These are phyloP conservation scores for Sinonovacula constricta DNA, from an alignment of 1,140 invertebrate genomes.

Conservation along the genomic window DNA sequence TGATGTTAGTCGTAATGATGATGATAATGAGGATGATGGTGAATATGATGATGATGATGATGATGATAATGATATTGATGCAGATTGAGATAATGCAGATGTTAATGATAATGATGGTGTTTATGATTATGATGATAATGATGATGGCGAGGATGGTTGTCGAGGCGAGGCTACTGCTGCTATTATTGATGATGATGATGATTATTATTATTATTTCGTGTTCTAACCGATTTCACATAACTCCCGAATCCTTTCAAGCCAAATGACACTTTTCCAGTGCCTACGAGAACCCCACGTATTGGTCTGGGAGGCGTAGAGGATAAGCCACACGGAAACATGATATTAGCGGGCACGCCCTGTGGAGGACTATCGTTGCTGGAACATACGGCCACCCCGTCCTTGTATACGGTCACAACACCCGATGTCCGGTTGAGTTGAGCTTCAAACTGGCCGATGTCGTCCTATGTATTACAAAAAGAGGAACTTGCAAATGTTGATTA, in stretches of 20 bases:
- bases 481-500: background rate
- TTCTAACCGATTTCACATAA: background rate
- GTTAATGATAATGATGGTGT: background rate
- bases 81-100: background rate
- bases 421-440: too few species aligned
- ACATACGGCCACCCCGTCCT: too few species aligned
- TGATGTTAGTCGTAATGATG: too few species aligned
- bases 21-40: slow-evolving; percentile 1
- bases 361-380: too few species aligned
- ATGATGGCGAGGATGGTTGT: background rate
- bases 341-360: background rate
- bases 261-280: too few species aligned
- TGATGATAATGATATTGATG: slow-evolving; percentile 1
- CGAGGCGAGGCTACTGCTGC: background rate
- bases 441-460: background rate
- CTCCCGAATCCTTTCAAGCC: too few species aligned
- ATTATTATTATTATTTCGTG: too few species aligned
- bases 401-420: too few species aligned
- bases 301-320: too few species aligned
- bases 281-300: too few species aligned
- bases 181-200: background rate
- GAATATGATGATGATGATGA: background rate
- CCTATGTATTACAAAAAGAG: background rate
- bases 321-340: background rate
- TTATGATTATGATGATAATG: background rate